Evolutionary conservation across 2,888 invertebrate genomes (phyloP).

Genomic region (Sceliomorpha sp.): DNA sequence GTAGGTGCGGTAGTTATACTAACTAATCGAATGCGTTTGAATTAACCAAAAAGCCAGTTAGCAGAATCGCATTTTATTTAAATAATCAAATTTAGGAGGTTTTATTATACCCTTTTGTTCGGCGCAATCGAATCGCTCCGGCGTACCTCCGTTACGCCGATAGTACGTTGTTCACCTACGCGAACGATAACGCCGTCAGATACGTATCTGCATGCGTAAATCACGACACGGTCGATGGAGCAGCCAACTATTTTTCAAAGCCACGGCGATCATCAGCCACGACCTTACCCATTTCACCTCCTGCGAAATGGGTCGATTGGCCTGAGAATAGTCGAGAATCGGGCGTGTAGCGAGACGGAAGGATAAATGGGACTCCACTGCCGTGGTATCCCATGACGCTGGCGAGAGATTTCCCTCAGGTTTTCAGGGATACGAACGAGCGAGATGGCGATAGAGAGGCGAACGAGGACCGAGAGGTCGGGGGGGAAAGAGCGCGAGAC

Average conservation of each 20-base stretch:
- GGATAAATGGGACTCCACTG: conserved; percentile 73
- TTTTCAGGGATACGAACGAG: conserved; percentile 68
- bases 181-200: background rate
- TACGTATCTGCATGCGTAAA: conserved; percentile 25
- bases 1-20: too few relatives aligned
- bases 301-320: conserved; percentile 61
- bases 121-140: too few relatives aligned
- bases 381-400: conserved; percentile 41
- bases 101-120: background rate
- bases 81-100: too few relatives aligned
- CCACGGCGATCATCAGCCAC: conserved; percentile 21
- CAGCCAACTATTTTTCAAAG: conserved; percentile 37
- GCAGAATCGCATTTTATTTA: too few relatives aligned
- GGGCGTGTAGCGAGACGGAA: conserved; percentile 56
- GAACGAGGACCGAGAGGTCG: too few relatives aligned
- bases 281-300: conserved; percentile 31
- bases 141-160: too few relatives aligned
- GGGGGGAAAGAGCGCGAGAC: too few relatives aligned
- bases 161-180: background rate
- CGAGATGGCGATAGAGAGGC: too few relatives aligned
- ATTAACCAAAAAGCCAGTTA: too few relatives aligned
- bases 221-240: conserved; percentile 12
- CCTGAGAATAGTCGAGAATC: conserved; percentile 62
- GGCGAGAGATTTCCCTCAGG: conserved; percentile 76
- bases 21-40: too few relatives aligned